phyloP scores from a whole-genome alignment of 2,113 vertebrate species.

The Perognathus longimembris region DNA sequence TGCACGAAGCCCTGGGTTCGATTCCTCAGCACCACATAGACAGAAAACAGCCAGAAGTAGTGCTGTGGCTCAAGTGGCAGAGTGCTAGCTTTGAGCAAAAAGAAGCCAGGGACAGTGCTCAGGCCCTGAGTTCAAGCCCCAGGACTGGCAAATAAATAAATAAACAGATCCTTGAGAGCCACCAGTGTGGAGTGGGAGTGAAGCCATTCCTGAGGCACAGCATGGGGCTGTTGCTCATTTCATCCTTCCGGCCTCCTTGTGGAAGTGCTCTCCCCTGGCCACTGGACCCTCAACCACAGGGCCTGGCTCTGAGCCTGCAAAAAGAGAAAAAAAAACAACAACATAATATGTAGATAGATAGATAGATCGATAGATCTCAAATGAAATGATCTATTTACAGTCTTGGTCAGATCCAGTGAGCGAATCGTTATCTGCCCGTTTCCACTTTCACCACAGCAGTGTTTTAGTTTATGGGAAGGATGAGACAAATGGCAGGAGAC shows the following conservation, averaged over 20 bases:
- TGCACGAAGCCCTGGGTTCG: no score
- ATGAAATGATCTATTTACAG: not conserved
- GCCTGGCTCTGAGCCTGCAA: not conserved
- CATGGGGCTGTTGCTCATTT: not conserved
- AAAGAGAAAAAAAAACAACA: not conserved
- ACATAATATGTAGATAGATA: no score
- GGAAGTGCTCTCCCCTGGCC: not conserved
- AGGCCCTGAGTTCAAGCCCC: no score
- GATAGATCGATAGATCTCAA: no score
- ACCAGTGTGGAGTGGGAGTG: not conserved
- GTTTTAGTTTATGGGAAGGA: not conserved
- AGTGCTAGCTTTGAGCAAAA: no score
- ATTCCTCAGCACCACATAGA: no score
- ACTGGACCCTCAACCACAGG: not conserved
- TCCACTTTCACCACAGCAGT: not conserved
- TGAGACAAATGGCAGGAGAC: not conserved
- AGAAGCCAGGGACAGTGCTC: no score
- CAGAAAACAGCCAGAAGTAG: no score
- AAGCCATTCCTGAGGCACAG: not conserved
- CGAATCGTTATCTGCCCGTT: not conserved
- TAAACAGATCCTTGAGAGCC: not conserved
- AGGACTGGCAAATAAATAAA: no score
- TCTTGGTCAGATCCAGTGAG: no score
- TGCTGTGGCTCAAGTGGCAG: no score
- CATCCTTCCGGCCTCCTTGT: constrained; percentile 34